Conservation (phyloP, 2,113 vertebrate species). For the Anhinga anhinga region DNA sequence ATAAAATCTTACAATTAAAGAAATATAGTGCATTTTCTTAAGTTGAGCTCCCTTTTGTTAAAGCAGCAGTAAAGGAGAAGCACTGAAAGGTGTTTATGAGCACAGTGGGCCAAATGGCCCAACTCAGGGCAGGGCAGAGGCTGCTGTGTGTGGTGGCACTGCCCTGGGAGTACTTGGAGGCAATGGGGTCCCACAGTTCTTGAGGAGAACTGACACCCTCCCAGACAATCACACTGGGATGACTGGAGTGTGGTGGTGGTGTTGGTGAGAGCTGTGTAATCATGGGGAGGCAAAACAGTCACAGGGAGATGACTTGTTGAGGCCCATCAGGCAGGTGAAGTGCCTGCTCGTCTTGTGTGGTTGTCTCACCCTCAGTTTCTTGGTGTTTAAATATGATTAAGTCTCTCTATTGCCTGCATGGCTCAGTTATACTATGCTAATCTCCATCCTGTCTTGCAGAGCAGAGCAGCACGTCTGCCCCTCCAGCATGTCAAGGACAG, state of each 20-base stretch:
- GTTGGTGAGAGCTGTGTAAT: accelerated
- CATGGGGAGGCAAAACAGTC: background rate
- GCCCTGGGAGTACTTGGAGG: background rate
- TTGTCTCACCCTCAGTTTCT: background rate
- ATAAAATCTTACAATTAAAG: conserved; percentile 30
- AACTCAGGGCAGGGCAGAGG: background rate
- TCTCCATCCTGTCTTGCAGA: background rate
- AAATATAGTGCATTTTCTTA: background rate
- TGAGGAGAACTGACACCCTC: background rate
- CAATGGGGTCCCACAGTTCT: background rate
- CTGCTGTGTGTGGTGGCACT: background rate
- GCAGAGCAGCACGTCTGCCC: background rate
- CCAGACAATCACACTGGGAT: background rate
- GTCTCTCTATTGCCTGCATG: background rate
- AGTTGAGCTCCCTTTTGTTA: background rate
- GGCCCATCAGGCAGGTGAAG: background rate
- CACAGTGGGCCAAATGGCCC: background rate
- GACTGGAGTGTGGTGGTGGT: no score
- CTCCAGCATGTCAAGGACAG: background rate
- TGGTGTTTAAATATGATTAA: background rate
- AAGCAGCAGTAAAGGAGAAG: background rate
- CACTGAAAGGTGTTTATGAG: background rate
- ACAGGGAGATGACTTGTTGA: background rate
- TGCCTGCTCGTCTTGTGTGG: accelerated
- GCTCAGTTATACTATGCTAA: background rate